phyloP scores from a whole-genome alignment of 2,113 vertebrate species.

The Charadrius vociferus region DNA sequence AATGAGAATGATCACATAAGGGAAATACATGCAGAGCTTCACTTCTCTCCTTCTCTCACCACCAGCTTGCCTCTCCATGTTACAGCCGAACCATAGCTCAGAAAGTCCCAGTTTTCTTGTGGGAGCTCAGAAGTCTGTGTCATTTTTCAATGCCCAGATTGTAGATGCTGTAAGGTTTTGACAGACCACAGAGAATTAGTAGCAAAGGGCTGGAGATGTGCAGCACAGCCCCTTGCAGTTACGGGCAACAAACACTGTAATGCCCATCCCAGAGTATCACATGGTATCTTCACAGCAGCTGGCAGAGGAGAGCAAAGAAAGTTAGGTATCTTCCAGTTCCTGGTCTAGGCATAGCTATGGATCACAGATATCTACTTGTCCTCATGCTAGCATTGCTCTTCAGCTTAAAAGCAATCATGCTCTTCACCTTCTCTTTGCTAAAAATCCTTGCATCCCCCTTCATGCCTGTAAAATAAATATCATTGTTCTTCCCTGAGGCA shows the following conservation, averaged over 20 bases:
- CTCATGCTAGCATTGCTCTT: not conserved
- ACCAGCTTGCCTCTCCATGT: not conserved
- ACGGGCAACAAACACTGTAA: not conserved
- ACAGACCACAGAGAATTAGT: not conserved
- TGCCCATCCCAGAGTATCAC: not conserved
- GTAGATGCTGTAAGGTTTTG: not conserved
- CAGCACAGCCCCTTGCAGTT: not conserved
- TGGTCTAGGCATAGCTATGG: not conserved
- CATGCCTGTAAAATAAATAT: not conserved
- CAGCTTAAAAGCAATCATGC: not conserved
- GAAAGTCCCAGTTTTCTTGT: not conserved
- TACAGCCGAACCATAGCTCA: rapidly evolving
- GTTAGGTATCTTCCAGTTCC: not conserved
- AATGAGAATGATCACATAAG: not conserved
- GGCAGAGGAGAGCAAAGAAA: not conserved
- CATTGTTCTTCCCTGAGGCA: not conserved
- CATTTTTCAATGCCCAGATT: not conserved
- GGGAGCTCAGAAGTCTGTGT: not conserved
- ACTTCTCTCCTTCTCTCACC: not conserved
- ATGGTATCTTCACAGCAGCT: not conserved
- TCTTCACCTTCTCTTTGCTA: not conserved
- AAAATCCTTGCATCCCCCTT: not conserved
- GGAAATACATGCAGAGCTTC: not conserved
- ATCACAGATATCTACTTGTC: not conserved
- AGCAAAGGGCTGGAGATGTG: not conserved